These are phyloP conservation scores for Hypotaenidia philippensis DNA, from an alignment of 2,797 vertebrate genomes.

Conservation along the genomic window DNA sequence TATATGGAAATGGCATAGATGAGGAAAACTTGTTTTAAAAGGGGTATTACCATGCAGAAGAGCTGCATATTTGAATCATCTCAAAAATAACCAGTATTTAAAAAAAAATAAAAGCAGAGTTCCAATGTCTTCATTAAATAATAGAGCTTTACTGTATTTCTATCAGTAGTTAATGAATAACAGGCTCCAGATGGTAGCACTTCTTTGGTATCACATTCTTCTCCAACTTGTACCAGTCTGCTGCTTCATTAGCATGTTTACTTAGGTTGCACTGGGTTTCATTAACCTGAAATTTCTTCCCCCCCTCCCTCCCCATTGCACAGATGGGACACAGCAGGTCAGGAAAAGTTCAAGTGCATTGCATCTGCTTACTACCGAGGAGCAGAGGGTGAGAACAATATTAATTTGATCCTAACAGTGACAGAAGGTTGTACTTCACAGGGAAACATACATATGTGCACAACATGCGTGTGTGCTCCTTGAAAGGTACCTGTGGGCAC, in stretches of 20 bases:
- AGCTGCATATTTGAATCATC: neutral
- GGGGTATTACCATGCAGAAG: neutral
- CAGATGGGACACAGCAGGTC: slow-evolving; percentile 96
- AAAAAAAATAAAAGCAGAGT: neutral
- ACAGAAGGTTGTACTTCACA: neutral
- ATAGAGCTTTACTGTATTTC: slow-evolving; percentile 7
- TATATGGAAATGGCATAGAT: neutral
- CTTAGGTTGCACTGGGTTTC: neutral
- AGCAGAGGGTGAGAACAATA: slow-evolving; percentile 86
- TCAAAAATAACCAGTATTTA: neutral
- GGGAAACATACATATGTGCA: neutral
- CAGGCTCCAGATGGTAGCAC: slow-evolving; percentile 54
- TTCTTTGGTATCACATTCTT: slow-evolving; percentile 47
- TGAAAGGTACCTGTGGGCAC: neutral
- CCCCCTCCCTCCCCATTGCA: neutral
- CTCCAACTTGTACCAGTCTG: neutral
- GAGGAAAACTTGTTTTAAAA: neutral
- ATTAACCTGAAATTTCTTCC: slow-evolving; percentile 40
- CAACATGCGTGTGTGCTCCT: neutral
- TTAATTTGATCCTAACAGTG: neutral
- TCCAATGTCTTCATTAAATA: neutral
- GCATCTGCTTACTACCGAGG: slow-evolving; percentile 93
- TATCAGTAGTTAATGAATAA: slow-evolving; percentile 38
- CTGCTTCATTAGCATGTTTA: slow-evolving; percentile 34
- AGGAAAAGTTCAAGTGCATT: slow-evolving; percentile 96